Evolutionary conservation across 2,797 vertebrate genomes (phyloP), one percentile per base, ranked within the genome.

Genomic region (Graptemys geographica): DNA sequence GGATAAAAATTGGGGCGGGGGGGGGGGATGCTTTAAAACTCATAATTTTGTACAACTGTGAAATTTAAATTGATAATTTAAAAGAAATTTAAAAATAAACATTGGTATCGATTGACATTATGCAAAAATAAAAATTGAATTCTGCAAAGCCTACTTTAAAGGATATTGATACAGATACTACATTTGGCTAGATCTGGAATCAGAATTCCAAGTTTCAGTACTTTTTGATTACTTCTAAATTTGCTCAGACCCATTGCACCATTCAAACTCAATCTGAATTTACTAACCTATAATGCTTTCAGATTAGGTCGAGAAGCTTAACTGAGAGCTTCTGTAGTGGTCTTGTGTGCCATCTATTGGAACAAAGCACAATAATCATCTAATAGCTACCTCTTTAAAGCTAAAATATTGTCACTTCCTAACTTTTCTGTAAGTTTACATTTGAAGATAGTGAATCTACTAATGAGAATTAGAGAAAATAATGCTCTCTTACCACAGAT

Each of bases 291-390:
- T 81, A 96, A 90, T 2, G 10, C 52, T 92, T 86, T 89, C 90
- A 65, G 81, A 74, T 87, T 93, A 1, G 37, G 3, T 5, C 76
- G 81, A 74, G 90, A 79, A 94, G 52, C 37, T 84, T 59, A 79
- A 53, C 21, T 3, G 62, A 62, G 91, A 79, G 51, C 85, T 95
- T 65, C 85, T 97, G 87, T 86, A 97, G 88, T 25, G 97, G 98
- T 98, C 97, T 98, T 89, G 97, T 97, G 97, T 98, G 98, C 98
- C 98, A 98, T 97, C 98, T 98, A 88, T 98, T 98, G 98, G 98
- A 97, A 90, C 90, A 95, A 65, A 78, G 52, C 93, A 94, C 97
- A 98, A 98, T 93, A 90, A 96, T 96, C 94, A 11, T n/a, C 80
- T 83, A 19, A 12, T 11, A 1, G 33, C 6, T 3, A 72, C 88